These are phyloP conservation scores for Henicopernis longicauda DNA, from an alignment of 2,113 vertebrate genomes.

Conservation along the genomic window DNA sequence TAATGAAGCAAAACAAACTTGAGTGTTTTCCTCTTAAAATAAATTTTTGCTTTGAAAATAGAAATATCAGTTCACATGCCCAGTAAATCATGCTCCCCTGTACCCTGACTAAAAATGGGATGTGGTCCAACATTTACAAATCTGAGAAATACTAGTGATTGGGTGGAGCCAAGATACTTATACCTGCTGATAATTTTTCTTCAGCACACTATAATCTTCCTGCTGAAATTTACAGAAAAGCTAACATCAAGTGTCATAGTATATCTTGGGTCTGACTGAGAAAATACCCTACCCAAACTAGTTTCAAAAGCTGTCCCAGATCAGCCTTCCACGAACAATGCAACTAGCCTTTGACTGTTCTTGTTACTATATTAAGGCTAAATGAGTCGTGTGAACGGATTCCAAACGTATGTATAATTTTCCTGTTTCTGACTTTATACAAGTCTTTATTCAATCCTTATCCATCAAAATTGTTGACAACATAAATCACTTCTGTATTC, in stretches of 20 bases:
- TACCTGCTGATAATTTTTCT: background rate
- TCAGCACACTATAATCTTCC: background rate
- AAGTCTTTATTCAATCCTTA: background rate
- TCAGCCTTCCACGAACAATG: background rate
- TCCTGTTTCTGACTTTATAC: background rate
- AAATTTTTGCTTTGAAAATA: background rate
- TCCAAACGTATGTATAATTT: background rate
- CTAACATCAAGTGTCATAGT: background rate
- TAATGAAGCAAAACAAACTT: background rate
- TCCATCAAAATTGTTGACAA: background rate
- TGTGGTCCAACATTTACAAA: background rate
- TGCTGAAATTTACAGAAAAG: background rate
- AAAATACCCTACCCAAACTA: background rate
- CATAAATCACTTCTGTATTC: background rate
- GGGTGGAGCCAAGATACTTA: background rate
- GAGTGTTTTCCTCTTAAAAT: background rate
- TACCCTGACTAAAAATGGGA: background rate
- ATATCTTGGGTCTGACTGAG: background rate
- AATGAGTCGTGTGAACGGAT: background rate
- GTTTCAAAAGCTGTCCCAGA: background rate
- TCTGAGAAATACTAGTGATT: background rate
- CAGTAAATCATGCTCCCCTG: background rate
- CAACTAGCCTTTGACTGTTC: background rate
- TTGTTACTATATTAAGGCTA: background rate
- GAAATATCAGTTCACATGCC: background rate